phyloP scores from a whole-genome alignment of 2,113 vertebrate species.

The Prolemur simus region DNA sequence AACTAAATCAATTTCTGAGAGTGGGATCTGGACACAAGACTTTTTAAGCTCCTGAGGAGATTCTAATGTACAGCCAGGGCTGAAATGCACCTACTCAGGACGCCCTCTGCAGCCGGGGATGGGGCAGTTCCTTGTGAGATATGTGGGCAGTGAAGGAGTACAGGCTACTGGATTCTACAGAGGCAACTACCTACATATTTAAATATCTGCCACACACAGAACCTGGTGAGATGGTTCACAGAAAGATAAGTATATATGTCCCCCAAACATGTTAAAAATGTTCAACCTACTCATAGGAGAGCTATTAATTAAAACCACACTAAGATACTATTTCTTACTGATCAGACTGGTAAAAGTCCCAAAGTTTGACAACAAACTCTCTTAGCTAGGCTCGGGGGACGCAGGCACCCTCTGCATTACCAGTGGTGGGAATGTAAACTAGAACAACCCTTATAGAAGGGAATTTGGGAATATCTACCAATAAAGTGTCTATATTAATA shows the following conservation, averaged over 20 bases:
- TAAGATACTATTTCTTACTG: neutral
- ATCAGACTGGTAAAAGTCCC: neutral
- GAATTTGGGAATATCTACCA: neutral
- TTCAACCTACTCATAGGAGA: neutral
- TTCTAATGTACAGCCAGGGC: neutral
- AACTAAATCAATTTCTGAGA: neutral
- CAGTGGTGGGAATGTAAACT: neutral
- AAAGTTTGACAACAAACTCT: neutral
- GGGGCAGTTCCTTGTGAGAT: neutral
- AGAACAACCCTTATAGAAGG: neutral
- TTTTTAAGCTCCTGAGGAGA: neutral
- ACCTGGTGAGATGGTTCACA: neutral
- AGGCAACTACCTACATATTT: neutral
- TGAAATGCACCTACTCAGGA: neutral
- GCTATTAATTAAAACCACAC: neutral
- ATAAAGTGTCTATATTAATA: neutral
- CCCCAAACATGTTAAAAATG: neutral
- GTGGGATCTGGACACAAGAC: neutral
- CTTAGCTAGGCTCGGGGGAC: neutral
- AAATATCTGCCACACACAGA: neutral
- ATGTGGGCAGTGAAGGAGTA: neutral
- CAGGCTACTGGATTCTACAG: neutral
- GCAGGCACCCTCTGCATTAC: too few relatives aligned
- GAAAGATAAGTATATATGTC: neutral
- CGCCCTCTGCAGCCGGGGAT: neutral